Evolutionary conservation across 2,888 invertebrate species (phyloP), one percentile per base, ranked within the genome.

Genomic region (Amphipoea lucens): DNA sequence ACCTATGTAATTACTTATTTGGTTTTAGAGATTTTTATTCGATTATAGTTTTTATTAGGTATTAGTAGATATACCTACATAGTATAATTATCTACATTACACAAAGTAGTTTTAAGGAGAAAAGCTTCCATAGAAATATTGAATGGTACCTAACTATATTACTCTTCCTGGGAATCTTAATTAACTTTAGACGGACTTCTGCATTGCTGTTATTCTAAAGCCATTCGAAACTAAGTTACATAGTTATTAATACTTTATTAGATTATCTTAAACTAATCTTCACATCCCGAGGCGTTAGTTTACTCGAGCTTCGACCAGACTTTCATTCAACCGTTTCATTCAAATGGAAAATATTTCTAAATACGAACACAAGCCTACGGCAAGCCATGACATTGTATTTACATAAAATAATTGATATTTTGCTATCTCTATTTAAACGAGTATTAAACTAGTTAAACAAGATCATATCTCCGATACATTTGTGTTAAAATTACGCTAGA

Each of bases 361-460:
- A 80, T 71, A 74, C 45, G 57, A 74, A 62, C 72, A 69, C 72
- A 67, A n/a, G 81, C 87, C 88, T 65, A 2, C 40, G 81, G 86
- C 82, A 17, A 9, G 42, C 69, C 71, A 72, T 80, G 81, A 88
- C 63, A 84, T 81, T 86, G 79, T 87, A 84, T 87, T 87, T 84
- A 85, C 87, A 89, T 88, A 88, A 89, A 89, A 85, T 81, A 83
- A 89, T 83, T 83, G 68, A 83, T 83, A 82, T 85, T 83, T 83
- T 72, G 85, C 78, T 79, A 83, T 79, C 75, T 82, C 76, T 74
- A 74, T 79, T 81, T 45, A 79, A 88, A 87, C 79, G 68, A 88
- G 70, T 68, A 76, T 74, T 78, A 68, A 80, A 88, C 80, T 80
- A 71, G 82, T 86, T 74, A 65, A 79, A 87, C 87, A 79, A 88